A percentile compares a stretch with the other conserved stretches of the same genome.
Evolutionary conservation across 2,888 invertebrate species (phyloP).

Genomic region (Tenthredo livida): DNA sequence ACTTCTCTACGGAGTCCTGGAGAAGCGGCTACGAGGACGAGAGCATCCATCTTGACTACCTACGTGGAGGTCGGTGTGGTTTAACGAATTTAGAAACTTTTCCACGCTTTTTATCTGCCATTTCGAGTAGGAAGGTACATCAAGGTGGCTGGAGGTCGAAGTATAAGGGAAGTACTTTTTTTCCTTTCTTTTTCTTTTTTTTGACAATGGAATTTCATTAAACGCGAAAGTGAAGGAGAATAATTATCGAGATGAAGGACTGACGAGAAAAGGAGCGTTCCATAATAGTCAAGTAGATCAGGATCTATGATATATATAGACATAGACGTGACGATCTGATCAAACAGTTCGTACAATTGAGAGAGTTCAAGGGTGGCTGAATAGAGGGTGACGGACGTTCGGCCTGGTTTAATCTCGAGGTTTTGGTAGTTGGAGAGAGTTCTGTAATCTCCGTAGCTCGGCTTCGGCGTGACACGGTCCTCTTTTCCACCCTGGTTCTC

Average conservation of each 20-base stretch:
- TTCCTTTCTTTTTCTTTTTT: background rate
- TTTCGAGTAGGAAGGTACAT: background rate
- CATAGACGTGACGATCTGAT: background rate
- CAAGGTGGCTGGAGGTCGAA: background rate
- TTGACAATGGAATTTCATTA: background rate
- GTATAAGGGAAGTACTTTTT: background rate
- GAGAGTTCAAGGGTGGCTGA: background rate
- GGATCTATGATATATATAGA: background rate
- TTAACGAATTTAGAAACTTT: conserved; percentile 30
- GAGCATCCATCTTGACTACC: conserved; percentile 36
- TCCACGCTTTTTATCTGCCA: background rate
- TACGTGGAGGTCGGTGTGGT: background rate
- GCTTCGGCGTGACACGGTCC: conserved; percentile 68
- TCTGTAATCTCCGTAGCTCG: conserved; percentile 62
- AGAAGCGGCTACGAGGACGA: conserved; percentile 6
- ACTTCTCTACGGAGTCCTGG: conserved; percentile 14
- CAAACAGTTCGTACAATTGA: background rate
- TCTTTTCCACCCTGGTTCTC: conserved; percentile 48
- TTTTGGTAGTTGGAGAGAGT: conserved; percentile 56
- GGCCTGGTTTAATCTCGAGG: conserved; percentile 37
- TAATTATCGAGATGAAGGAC: background rate
- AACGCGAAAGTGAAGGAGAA: background rate
- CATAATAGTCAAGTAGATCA: background rate
- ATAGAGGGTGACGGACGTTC: conserved; percentile 23
- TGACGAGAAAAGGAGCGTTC: background rate